Percentiles rank a stretch among this genome's conserved stretches.
phyloP scores from a whole-genome alignment of 2,797 vertebrate genomes.

The Manis javanica region DNA sequence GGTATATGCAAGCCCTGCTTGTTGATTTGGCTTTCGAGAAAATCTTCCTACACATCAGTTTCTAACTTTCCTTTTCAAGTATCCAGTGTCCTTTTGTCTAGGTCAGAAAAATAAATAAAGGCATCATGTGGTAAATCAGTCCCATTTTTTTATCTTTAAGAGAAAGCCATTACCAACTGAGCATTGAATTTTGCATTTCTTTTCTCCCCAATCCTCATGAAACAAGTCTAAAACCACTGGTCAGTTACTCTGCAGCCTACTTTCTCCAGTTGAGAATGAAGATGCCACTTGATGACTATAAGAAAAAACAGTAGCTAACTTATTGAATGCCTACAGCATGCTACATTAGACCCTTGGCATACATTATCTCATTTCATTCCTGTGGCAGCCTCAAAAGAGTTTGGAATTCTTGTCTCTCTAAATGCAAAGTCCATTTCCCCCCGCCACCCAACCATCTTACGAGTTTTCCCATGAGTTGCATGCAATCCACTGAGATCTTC shows the following conservation, averaged over 20 bases:
- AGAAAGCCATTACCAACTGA: background rate
- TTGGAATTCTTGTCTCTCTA: background rate
- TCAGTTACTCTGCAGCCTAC: background rate
- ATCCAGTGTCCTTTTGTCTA: background rate
- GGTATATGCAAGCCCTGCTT: background rate
- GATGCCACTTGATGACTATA: background rate
- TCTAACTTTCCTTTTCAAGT: background rate
- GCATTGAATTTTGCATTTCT: background rate
- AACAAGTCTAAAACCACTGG: background rate
- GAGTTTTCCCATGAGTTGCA: background rate
- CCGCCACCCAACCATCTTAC: too few relatives aligned
- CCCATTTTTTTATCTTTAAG: background rate
- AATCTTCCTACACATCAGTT: background rate
- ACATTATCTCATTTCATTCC: background rate
- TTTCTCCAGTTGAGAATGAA: background rate
- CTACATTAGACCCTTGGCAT: background rate
- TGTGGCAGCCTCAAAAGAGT: background rate
- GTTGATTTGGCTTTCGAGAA: conserved; percentile 5
- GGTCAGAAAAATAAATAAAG: background rate
- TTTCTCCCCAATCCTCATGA: background rate
- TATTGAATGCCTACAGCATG: background rate
- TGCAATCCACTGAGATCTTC: background rate
- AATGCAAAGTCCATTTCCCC: background rate
- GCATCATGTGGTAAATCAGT: background rate
- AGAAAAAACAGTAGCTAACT: background rate